Base-by-base conservation (phyloP, 2,113 vertebrate species). In the Piprites chloris region DNA sequence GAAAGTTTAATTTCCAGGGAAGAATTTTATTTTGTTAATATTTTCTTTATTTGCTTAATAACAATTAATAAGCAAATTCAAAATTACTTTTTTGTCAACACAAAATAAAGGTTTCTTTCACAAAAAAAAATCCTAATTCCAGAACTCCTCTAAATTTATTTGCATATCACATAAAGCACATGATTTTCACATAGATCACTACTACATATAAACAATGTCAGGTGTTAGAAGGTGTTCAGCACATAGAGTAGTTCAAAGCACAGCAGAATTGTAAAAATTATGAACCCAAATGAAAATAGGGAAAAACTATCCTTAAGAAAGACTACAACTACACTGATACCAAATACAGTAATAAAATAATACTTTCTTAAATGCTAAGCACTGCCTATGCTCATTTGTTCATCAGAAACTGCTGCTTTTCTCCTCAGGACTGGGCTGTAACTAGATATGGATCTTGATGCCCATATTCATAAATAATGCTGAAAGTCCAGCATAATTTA, bases 251-350 rank as follows among this genome's bases (percentile, higher is more conserved):
- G 32, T 19, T 84, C 47, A 81, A 82, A 49, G 61, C 23, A 41
- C 49, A 32, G 14, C 1, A 66, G 26, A 86, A 89, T 3, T 42
- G 35, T 32, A 23, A 63, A 72, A 63, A 77, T 17, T 9, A 59
- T 13, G 35, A 93, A 89, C 32, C 17, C 13, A 65, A 28, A 56
- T 3, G 26, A 83, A 77, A 84, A 44, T 9, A 84, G 26, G 53
- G 11, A 86, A 35, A 89, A 90, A 72, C 37, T 84, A 84, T 86
- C 72, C 85, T 90, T 67, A 96, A 92, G 90, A 94, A 93, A 95
- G 73, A 21, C 30, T 72, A 35, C 55, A 80, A 82, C 27, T 78
- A 21, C 46, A 50, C n/a, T 62, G 30, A 27, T 79, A 88, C 62
- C 47, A 12, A 33, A 59, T 6, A 30, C 6, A 71, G 23, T 19